Conservation (phyloP, 64 coral and sea anemone genomes). For the Porites lutea region DNA sequence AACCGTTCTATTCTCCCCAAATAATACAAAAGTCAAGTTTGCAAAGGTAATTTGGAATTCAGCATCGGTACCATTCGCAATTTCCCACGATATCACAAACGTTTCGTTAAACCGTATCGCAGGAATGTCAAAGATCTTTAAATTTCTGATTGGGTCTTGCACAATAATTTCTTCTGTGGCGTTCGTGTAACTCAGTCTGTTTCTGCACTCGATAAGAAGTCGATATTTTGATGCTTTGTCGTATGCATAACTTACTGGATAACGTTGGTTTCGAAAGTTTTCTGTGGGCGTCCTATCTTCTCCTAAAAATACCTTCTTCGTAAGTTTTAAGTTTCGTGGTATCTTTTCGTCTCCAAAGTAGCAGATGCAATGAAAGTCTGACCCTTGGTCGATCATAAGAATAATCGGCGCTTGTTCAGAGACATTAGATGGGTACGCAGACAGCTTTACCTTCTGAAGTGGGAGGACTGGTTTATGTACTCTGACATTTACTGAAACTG, state of each 20-base stretch:
- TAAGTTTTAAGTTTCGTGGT: background rate
- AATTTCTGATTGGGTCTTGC: slow-evolving; percentile 18
- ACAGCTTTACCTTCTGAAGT: slow-evolving; percentile 2
- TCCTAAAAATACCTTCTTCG: background rate
- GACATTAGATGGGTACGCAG: slow-evolving; percentile 10
- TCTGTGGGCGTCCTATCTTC: background rate
- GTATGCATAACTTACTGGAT: slow-evolving; percentile 6
- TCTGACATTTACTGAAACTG: background rate
- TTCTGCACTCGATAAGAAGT: background rate
- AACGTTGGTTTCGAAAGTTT: background rate
- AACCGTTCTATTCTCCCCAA: background rate
- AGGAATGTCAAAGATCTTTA: background rate
- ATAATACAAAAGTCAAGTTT: background rate
- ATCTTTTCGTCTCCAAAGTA: background rate
- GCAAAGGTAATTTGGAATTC: background rate
- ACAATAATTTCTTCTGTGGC: background rate
- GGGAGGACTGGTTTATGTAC: slow-evolving; percentile 18
- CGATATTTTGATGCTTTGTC: background rate
- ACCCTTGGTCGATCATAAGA: slow-evolving; percentile 19
- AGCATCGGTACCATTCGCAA: slow-evolving; percentile 12
- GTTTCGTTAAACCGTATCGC: background rate
- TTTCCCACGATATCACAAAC: slow-evolving; percentile 8
- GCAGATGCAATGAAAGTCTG: background rate
- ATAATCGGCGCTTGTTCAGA: background rate
- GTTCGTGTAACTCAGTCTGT: background rate